Conservation (phyloP, 1,140 invertebrate species). For the Cyclina sinensis region DNA sequence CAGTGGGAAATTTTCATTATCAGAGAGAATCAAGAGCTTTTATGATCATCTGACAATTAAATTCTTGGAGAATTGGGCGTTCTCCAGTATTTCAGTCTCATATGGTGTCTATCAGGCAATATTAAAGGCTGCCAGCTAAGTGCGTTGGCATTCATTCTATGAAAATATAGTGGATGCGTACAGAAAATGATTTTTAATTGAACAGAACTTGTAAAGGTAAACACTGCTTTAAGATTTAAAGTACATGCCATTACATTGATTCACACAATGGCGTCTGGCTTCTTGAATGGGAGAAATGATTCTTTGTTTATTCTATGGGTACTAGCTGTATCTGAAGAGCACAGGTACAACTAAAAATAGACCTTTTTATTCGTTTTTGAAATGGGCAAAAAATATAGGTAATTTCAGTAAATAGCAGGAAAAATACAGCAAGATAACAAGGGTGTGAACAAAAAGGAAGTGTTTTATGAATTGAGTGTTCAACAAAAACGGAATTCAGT, state of each 20-base stretch:
- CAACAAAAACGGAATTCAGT: background rate
- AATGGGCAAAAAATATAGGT: background rate
- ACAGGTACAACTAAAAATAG: too few relatives aligned
- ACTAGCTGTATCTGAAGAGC: too few relatives aligned
- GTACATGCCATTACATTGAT: too few relatives aligned
- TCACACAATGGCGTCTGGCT: too few relatives aligned
- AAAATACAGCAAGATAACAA: background rate
- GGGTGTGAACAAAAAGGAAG: background rate
- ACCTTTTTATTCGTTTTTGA: background rate
- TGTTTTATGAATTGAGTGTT: background rate
- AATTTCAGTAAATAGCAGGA: background rate
- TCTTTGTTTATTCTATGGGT: too few relatives aligned
- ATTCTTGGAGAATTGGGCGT: background rate
- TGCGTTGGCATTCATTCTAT: background rate
- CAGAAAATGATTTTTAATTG: background rate
- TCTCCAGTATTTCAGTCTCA: conserved; percentile 1
- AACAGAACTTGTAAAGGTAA: background rate
- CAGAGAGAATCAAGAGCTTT: background rate
- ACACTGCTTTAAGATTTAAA: too few relatives aligned
- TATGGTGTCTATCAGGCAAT: background rate
- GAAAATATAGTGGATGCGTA: background rate
- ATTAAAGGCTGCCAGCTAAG: background rate
- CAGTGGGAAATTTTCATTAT: too few relatives aligned
- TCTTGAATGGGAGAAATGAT: too few relatives aligned
- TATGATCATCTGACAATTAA: background rate